Percentiles rank a stretch among this genome's conserved stretches.
These are phyloP conservation scores for Mythimna impura DNA, from an alignment of 2,888 invertebrate genomes.

Conservation along the genomic window DNA sequence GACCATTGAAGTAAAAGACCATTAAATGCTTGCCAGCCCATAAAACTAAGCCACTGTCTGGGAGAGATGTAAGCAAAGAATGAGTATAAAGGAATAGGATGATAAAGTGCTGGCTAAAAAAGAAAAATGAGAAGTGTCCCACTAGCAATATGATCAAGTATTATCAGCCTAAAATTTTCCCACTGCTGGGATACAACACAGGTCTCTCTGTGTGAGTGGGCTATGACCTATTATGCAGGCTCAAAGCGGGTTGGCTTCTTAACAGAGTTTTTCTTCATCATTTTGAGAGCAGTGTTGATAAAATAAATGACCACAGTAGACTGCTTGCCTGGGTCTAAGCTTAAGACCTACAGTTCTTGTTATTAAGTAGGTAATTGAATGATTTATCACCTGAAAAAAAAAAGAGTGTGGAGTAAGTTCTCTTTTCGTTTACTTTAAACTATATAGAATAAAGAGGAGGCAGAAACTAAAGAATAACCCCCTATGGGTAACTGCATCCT, in stretches of 20 bases:
- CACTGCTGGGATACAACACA: too few relatives aligned
- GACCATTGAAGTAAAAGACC: slow-evolving; percentile 32
- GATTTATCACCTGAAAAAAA: too few relatives aligned
- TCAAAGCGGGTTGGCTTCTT: too few relatives aligned
- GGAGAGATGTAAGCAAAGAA: slow-evolving; percentile 35
- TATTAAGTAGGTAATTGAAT: too few relatives aligned
- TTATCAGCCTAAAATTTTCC: too few relatives aligned
- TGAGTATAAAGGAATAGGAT: slow-evolving; percentile 5
- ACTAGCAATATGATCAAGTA: too few relatives aligned
- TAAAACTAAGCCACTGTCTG: slow-evolving; percentile 42
- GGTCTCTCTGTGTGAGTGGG: too few relatives aligned
- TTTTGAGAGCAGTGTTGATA: background rate
- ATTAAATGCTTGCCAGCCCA: slow-evolving; percentile 38
- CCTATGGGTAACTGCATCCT: background rate
- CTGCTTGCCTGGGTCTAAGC: background rate
- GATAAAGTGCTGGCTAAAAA: slow-evolving; percentile 8
- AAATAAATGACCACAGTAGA: background rate
- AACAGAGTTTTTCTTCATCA: background rate
- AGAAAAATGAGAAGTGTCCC: background rate
- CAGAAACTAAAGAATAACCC: too few relatives aligned
- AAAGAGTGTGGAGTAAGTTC: too few relatives aligned
- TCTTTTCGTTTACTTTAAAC: too few relatives aligned
- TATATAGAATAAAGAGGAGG: too few relatives aligned
- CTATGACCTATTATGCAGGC: too few relatives aligned
- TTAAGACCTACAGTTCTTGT: background rate